Percentiles rank a stretch among this genome's conserved stretches.
Evolutionary conservation across 2,888 invertebrate genomes (phyloP).

Genomic region (Podabrus alpinus): DNA sequence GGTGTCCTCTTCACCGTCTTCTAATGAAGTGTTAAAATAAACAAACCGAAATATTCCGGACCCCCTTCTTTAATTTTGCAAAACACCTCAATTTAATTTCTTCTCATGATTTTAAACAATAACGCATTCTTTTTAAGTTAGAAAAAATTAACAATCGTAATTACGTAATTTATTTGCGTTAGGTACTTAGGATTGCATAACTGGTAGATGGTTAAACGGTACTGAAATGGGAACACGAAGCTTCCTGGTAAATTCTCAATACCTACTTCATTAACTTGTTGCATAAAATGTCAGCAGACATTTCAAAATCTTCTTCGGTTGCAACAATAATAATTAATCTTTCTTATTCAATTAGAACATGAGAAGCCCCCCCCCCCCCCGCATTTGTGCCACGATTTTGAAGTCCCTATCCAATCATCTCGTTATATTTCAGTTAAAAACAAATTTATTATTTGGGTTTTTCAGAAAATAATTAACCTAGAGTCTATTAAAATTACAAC

Average conservation of each 20-base stretch:
- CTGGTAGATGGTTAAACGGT: slow-evolving; percentile 30
- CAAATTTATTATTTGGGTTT: background rate
- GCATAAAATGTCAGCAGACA: slow-evolving; percentile 14
- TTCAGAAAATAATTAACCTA: background rate
- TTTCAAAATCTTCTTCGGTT: background rate
- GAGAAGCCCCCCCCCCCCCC: too few species aligned
- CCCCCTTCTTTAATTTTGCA: background rate
- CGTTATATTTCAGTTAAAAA: too few species aligned
- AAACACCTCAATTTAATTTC: background rate
- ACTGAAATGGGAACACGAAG: slow-evolving; percentile 32
- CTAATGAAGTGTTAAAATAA: background rate
- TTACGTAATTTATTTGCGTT: background rate
- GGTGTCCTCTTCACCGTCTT: slow-evolving; percentile 31
- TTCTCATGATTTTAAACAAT: background rate
- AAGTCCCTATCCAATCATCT: too few species aligned
- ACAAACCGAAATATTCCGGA: background rate
- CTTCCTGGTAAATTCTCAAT: background rate
- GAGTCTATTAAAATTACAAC: background rate
- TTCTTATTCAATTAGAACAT: background rate
- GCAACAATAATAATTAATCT: background rate
- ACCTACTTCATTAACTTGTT: slow-evolving; percentile 5
- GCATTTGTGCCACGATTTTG: too few species aligned
- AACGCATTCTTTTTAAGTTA: background rate
- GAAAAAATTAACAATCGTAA: background rate
- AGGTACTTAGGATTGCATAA: background rate